These are phyloP conservation scores for Cryptotermes secundus DNA, from an alignment of 1,140 invertebrate species.

Conservation along the genomic window DNA sequence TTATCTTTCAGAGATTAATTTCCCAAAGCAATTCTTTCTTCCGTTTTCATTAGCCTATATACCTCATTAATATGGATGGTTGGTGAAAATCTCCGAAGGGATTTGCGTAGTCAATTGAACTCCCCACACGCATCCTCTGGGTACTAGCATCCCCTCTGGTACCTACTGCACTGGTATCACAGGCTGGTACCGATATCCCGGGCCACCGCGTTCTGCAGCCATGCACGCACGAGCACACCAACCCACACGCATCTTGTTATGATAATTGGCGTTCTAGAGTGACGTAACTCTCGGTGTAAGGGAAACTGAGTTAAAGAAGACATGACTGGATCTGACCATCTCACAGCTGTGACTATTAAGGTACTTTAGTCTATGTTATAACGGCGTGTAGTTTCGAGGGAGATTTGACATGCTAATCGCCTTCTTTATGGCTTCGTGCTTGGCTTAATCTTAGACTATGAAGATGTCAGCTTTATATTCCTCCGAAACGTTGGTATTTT, in stretches of 20 bases:
- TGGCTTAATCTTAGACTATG: too few relatives aligned
- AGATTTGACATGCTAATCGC: too few relatives aligned
- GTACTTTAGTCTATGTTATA: too few relatives aligned
- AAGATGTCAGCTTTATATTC: too few relatives aligned
- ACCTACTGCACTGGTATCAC: not conserved
- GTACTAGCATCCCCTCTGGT: not conserved
- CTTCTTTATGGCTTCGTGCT: too few relatives aligned
- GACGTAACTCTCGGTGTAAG: not conserved
- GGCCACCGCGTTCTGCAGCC: not conserved
- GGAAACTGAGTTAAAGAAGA: too few relatives aligned
- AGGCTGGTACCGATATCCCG: not conserved
- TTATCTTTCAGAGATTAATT: not conserved
- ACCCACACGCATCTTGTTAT: not conserved
- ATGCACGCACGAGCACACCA: not conserved
- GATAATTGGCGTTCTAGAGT: not conserved
- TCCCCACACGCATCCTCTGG: not conserved
- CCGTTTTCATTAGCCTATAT: not conserved
- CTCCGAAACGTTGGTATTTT: too few relatives aligned
- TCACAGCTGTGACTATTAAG: too few relatives aligned
- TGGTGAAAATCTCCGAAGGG: not conserved
- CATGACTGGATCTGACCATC: too few relatives aligned
- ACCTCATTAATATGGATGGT: conserved; percentile 10
- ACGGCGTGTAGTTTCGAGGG: too few relatives aligned
- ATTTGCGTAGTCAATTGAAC: not conserved
- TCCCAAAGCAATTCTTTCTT: not conserved